Evolutionary conservation across 2,797 vertebrate species (phyloP).

Genomic region (Uromys caudimaculatus): DNA sequence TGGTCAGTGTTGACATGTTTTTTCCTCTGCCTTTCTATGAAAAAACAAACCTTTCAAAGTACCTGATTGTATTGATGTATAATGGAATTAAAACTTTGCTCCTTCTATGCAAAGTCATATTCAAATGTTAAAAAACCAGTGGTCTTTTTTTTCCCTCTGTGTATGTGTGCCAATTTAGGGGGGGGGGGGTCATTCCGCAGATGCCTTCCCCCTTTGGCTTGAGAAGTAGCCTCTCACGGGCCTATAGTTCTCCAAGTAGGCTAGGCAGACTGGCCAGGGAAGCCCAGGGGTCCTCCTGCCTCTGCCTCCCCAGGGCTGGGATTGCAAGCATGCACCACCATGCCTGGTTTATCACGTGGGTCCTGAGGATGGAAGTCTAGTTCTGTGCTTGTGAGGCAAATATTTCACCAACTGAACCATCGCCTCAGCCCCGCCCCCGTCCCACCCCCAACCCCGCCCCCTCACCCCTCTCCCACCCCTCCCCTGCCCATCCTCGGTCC

Average conservation of each 20-base stretch:
- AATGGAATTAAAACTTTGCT: neutral
- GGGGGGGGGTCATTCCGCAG: too few relatives aligned
- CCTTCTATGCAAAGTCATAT: neutral
- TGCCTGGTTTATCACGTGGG: neutral
- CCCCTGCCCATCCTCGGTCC: too few relatives aligned
- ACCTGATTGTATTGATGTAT: neutral
- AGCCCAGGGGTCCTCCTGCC: neutral
- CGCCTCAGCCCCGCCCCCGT: neutral
- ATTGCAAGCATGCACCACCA: neutral
- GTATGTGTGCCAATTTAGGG: neutral
- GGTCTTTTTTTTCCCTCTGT: too few relatives aligned
- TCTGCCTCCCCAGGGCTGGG: neutral
- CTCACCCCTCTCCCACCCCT: too few relatives aligned
- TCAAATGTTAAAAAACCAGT: neutral
- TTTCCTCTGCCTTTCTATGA: constrained; percentile 11
- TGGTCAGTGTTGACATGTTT: neutral
- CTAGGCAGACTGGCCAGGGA: neutral
- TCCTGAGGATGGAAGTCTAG: neutral
- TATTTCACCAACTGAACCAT: neutral
- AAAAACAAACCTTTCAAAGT: constrained; percentile 9
- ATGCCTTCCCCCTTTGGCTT: neutral
- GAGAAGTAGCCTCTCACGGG: neutral
- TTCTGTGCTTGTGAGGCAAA: neutral
- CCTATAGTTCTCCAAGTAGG: neutral
- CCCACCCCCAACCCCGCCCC: too few relatives aligned